These are phyloP conservation scores for Trypoxylus dichotomus DNA, from an alignment of 1,140 invertebrate genomes.

Conservation along the genomic window DNA sequence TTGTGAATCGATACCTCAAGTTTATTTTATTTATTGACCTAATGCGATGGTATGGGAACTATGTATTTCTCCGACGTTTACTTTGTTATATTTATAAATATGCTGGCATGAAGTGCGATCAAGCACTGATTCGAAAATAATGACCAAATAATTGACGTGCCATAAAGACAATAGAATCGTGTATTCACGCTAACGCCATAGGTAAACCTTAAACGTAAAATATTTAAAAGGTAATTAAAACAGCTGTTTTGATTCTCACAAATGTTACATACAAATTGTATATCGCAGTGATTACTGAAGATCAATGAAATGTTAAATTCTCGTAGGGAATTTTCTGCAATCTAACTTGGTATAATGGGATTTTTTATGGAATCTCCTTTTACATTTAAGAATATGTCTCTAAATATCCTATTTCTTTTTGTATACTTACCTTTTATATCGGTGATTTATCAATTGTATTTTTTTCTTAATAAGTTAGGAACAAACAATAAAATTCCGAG, in stretches of 20 bases:
- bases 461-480: too few relatives aligned
- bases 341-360: too few relatives aligned
- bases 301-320: too few relatives aligned
- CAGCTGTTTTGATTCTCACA: background rate
- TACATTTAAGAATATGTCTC: too few relatives aligned
- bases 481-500: too few relatives aligned
- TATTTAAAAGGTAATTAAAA: background rate
- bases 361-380: too few relatives aligned
- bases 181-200: background rate
- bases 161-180: background rate
- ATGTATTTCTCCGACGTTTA: background rate
- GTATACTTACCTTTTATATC: too few relatives aligned
- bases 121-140: constrained; percentile 8
- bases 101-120: background rate
- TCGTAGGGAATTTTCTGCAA: too few relatives aligned
- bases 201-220: background rate
- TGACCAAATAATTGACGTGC: background rate
- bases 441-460: too few relatives aligned
- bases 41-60: background rate
- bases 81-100: background rate
- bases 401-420: too few relatives aligned
- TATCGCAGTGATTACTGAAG: too few relatives aligned
- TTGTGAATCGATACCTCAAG: constrained; percentile 6
- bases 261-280: too few relatives aligned
- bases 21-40: background rate